phyloP scores from a whole-genome alignment of 2,888 invertebrate species.

The Timema podura region DNA sequence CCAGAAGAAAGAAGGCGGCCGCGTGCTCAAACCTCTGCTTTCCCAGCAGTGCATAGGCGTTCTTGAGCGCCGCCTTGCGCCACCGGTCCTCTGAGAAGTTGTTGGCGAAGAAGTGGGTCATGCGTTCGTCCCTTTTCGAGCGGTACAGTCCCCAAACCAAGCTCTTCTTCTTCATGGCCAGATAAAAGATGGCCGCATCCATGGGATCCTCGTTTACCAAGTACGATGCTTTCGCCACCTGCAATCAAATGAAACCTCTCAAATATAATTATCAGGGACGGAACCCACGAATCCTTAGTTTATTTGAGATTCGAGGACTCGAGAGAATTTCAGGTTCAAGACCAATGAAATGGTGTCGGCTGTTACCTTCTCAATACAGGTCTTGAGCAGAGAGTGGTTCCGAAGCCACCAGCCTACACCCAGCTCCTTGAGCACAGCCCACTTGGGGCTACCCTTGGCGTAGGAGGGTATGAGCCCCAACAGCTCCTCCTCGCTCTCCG shows the following conservation, averaged over 20 bases:
- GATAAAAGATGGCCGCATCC: slow-evolving; percentile 94
- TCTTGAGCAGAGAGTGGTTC: slow-evolving; percentile 73
- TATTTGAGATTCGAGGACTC: no score
- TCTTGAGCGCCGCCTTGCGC: slow-evolving; percentile 96
- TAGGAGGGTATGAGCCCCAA: slow-evolving; percentile 85
- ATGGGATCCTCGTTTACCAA: slow-evolving; percentile 90
- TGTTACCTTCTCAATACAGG: slow-evolving; percentile 77
- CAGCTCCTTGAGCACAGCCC: slow-evolving; percentile 86
- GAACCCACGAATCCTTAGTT: no score
- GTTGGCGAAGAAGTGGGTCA: slow-evolving; percentile 91
- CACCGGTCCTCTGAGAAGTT: slow-evolving; percentile 91
- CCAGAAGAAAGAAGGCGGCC: slow-evolving; percentile 95
- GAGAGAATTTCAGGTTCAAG: no score
- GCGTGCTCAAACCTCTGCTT: slow-evolving; percentile 97
- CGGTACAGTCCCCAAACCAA: slow-evolving; percentile 93
- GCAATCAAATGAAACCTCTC: slow-evolving; percentile 32
- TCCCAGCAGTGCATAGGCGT: slow-evolving; percentile 93
- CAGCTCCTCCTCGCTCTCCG: slow-evolving; percentile 94
- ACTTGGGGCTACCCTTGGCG: slow-evolving; percentile 77
- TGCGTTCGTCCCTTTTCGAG: slow-evolving; percentile 81
- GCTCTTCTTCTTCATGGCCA: slow-evolving; percentile 98
- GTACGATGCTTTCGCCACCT: slow-evolving; percentile 88
- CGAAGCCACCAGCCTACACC: slow-evolving; percentile 97
- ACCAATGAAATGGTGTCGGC: no score
- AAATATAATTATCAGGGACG: no score